These are phyloP conservation scores for Drosophila navojoa DNA, from an alignment of 1,140 invertebrate species.

Conservation along the genomic window DNA sequence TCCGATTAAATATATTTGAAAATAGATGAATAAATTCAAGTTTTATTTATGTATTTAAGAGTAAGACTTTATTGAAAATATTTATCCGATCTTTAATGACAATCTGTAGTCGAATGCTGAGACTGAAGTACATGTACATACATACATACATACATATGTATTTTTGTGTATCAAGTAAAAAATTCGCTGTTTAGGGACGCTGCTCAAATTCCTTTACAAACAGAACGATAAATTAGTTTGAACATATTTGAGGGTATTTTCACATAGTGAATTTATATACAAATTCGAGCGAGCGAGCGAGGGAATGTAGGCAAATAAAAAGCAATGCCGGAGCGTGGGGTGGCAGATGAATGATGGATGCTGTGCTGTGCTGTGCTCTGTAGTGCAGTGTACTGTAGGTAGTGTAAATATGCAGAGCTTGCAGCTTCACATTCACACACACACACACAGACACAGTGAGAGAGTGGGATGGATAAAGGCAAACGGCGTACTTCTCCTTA, in stretches of 20 bases:
- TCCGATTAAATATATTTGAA: too few relatives aligned
- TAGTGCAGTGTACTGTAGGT: conserved; percentile 6
- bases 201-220: neutral
- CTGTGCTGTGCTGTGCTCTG: neutral
- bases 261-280: neutral
- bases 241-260: neutral
- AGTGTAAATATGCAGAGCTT: conserved; percentile 58
- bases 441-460: conserved; percentile 11
- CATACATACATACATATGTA: too few relatives aligned
- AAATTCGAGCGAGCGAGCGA: neutral
- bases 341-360: conserved; percentile 8
- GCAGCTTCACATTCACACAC: conserved; percentile 22
- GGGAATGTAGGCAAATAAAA: conserved; percentile 1
- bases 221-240: neutral
- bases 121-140: too few relatives aligned
- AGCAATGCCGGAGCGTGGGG: conserved; percentile 8
- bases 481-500: conserved; percentile 27
- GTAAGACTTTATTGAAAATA: too few relatives aligned
- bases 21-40: too few relatives aligned
- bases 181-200: neutral
- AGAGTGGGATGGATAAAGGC: neutral
- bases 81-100: too few relatives aligned
- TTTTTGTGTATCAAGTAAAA: too few relatives aligned
- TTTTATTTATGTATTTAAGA: too few relatives aligned
- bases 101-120: too few relatives aligned